Base-by-base conservation (phyloP, 2,888 invertebrate species). In the Cartodere bifasciata region DNA sequence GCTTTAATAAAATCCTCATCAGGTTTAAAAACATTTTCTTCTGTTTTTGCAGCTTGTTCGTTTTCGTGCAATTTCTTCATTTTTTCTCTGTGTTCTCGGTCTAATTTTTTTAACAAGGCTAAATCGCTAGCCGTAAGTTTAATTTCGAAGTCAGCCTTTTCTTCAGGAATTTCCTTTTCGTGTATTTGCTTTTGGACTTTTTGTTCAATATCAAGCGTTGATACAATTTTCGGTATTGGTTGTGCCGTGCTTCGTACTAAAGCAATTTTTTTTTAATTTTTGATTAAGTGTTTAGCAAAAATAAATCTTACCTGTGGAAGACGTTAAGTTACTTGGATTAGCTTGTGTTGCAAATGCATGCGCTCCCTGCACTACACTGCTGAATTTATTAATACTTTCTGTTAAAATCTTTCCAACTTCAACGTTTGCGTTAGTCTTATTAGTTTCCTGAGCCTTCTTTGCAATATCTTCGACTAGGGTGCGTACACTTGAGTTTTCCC, bases 361-460 rank as follows among this genome's bases (percentile, higher is more conserved):
- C 24, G 86, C 53, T 15, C 87, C 85, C 45, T 75, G 71, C 23
- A 72, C 65, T 12, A 87, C 78, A 25, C 82, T 76, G 42, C 68
- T 63, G 4, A 76, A 64, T 44, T 81, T 65, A 45, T 79, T 75
- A 2, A 70, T 45, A 3, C 65, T 57, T 46, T 78, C 77, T 38
- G 58, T 62, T 2, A 76, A 40, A 13, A 69, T 63, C 26, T 59
- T 51, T 29, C 53, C 49, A 9, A 70, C 21, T 20, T 27, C 24
- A 23, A 6, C 10, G 10, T 10, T 10, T 6, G 24, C 32, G 22
- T 47, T 37, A 24, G 23, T 29, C 23, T 29, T 36, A 15, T 32
- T 33, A 15, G 32, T 13, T 31, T 34, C 37, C 31, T 34, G 43
- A 17, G 41, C 10, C 16, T 34, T 7, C 37, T 49, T 53, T 7